phyloP scores from a whole-genome alignment of 2,113 vertebrate genomes.

The Notarius lentiginosus region DNA sequence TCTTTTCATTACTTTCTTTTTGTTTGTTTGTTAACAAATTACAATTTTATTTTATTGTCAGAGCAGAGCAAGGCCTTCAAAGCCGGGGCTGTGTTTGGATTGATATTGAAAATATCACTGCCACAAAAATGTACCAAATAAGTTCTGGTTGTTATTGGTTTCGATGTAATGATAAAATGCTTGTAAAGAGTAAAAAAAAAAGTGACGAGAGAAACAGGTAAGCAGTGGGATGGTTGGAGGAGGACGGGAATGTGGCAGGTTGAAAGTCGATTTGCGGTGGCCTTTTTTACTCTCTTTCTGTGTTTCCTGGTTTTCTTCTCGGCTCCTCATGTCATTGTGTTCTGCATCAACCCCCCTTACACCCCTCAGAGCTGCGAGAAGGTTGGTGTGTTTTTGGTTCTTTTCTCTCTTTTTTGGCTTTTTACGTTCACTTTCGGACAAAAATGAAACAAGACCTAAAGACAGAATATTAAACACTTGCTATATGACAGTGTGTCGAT shows the following conservation, averaged over 20 bases:
- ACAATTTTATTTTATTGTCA: slow-evolving; percentile 4
- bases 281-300: slow-evolving; percentile 99
- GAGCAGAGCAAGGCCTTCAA: slow-evolving; percentile 41
- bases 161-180: slow-evolving; percentile 21
- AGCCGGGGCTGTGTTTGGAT: slow-evolving; percentile 21
- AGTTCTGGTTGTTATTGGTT: slow-evolving; percentile 1
- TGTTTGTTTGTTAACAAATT: too few species aligned
- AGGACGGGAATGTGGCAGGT: slow-evolving; percentile 75
- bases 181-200: not conserved
- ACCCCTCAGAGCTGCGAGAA: slow-evolving; percentile 99
- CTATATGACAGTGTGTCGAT: not conserved
- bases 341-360: slow-evolving; percentile 98
- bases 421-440: slow-evolving; percentile 69
- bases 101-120: slow-evolving; percentile 20
- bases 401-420: slow-evolving; percentile 86
- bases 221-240: slow-evolving; percentile 12
- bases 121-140: slow-evolving; percentile 17
- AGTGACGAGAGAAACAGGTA: slow-evolving; percentile 6
- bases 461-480: slow-evolving; percentile 6
- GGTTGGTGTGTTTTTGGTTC: slow-evolving; percentile 95
- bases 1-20: not conserved
- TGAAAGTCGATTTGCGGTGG: slow-evolving; percentile 85
- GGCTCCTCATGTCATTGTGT: slow-evolving; percentile 99
- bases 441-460: slow-evolving; percentile 48
- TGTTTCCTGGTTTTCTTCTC: slow-evolving; percentile 99